Conservation (phyloP, 1,140 invertebrate species). For the Drosophila bocki region DNA sequence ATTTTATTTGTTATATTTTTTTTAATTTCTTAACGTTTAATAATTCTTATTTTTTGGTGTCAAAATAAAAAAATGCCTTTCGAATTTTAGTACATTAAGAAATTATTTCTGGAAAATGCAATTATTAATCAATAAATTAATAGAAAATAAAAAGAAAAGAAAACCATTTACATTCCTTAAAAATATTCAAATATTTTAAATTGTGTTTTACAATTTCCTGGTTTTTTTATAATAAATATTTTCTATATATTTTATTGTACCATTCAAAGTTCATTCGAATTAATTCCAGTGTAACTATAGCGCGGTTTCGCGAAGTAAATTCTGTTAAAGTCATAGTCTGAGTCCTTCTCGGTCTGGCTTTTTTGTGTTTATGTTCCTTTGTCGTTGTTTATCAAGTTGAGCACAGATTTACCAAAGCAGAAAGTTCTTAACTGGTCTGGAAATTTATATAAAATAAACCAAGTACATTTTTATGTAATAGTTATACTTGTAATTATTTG, state of each 20-base stretch:
- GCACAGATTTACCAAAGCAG: constrained; percentile 22
- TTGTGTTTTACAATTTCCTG: not conserved
- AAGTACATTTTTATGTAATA: not conserved
- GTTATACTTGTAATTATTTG: not conserved
- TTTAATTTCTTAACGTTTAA: no score
- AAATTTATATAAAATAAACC: not conserved
- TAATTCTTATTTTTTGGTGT: no score
- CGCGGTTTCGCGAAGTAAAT: constrained; percentile 15
- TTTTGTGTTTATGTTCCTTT: constrained; percentile 38
- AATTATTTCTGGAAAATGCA: no score
- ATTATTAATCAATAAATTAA: no score
- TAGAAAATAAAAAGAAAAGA: no score
- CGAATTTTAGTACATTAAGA: no score
- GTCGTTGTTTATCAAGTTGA: constrained; percentile 43
- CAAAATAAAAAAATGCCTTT: no score
- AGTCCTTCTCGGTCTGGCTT: constrained; percentile 6
- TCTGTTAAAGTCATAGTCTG: constrained; percentile 19
- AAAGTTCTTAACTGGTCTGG: constrained; percentile 25
- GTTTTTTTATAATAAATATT: not conserved
- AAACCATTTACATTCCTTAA: no score
- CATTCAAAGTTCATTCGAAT: not conserved
- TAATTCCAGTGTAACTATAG: constrained; percentile 17
- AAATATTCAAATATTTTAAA: not conserved
- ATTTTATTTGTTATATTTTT: no score
- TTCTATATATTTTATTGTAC: not conserved